Conservation (phyloP, 2,113 vertebrate species). For the Plectropomus leopardus region DNA sequence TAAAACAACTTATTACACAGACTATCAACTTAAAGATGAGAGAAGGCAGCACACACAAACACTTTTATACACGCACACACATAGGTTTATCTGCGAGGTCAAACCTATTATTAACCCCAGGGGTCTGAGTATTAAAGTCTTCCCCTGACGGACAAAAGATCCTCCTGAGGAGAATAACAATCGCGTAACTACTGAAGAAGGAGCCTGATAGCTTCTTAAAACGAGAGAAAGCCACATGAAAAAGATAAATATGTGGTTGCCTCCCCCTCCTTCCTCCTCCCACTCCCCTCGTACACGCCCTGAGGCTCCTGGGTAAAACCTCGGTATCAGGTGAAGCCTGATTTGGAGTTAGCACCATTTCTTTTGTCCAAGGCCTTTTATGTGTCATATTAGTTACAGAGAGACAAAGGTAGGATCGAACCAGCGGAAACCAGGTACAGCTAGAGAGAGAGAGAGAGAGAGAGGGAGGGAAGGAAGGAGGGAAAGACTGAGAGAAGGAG, state of each 20-base stretch:
- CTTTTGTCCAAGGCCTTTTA: conserved; percentile 77
- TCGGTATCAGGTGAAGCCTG: conserved; percentile 76
- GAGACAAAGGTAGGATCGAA: conserved; percentile 77
- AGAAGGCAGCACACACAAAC: conserved; percentile 44
- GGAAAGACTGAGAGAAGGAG: not conserved
- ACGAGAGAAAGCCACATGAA: conserved; percentile 71
- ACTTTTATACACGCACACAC: conserved; percentile 25
- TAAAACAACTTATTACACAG: conserved; percentile 73
- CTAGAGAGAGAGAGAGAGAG: conserved; percentile 19
- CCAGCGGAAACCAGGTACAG: conserved; percentile 73
- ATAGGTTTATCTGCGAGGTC: conserved; percentile 78
- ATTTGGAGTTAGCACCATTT: conserved; percentile 70
- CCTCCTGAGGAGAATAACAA: conserved; percentile 74
- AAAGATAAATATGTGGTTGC: conserved; percentile 75
- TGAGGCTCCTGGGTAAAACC: conserved; percentile 65
- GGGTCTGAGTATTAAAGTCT: conserved; percentile 69
- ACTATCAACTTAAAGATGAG: conserved; percentile 55
- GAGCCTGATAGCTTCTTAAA: conserved; percentile 65
- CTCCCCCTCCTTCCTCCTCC: conserved; percentile 46
- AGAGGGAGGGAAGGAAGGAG: conserved; percentile 25
- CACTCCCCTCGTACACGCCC: conserved; percentile 54
- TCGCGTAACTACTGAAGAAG: conserved; percentile 41
- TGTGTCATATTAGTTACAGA: conserved; percentile 83
- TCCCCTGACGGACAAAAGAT: conserved; percentile 70
- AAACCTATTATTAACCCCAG: conserved; percentile 81